phyloP scores from a whole-genome alignment of 2,113 vertebrate species.

The Sebastes fasciatus region DNA sequence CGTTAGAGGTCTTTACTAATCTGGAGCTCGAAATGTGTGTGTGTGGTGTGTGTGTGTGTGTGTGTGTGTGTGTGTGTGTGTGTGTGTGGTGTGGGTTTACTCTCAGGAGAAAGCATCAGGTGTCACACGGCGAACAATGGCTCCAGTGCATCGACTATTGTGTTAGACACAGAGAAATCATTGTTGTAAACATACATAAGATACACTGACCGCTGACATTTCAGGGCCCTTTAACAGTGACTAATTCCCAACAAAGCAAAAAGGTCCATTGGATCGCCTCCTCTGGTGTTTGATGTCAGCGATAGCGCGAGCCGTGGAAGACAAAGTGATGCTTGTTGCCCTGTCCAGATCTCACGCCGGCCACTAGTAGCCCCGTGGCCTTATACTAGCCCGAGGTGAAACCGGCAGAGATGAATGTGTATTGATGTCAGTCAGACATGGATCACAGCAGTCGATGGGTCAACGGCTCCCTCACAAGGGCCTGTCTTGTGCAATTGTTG shows the following conservation, averaged over 20 bases:
- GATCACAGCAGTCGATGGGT: constrained; percentile 78
- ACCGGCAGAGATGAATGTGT: constrained; percentile 74
- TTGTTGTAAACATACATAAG: background rate
- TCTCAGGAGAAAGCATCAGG: constrained; percentile 3
- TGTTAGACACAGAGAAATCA: constrained; percentile 10
- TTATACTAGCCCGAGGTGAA: constrained; percentile 67
- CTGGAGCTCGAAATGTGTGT: background rate
- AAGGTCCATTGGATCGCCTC: constrained; percentile 53
- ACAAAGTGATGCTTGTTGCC: constrained; percentile 71
- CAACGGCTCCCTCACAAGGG: constrained; percentile 66
- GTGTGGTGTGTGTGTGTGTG: constrained; percentile 1
- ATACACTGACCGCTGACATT: constrained; percentile 57
- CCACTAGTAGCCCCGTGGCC: constrained; percentile 46
- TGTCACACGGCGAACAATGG: constrained; percentile 33
- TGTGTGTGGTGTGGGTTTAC: constrained; percentile 8
- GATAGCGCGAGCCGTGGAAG: constrained; percentile 41
- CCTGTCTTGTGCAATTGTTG: constrained; percentile 58
- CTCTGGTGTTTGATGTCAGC: constrained; percentile 75
- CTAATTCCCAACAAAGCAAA: constrained; percentile 60
- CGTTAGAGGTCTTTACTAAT: constrained; percentile 31
- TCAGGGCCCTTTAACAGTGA: constrained; percentile 53
- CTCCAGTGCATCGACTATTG: constrained; percentile 15
- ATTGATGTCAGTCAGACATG: constrained; percentile 79
- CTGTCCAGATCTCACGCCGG: constrained; percentile 46
- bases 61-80: constrained; percentile 5